phyloP scores from a whole-genome alignment of 2,888 invertebrate species.

The Hyposoter dolosus region DNA sequence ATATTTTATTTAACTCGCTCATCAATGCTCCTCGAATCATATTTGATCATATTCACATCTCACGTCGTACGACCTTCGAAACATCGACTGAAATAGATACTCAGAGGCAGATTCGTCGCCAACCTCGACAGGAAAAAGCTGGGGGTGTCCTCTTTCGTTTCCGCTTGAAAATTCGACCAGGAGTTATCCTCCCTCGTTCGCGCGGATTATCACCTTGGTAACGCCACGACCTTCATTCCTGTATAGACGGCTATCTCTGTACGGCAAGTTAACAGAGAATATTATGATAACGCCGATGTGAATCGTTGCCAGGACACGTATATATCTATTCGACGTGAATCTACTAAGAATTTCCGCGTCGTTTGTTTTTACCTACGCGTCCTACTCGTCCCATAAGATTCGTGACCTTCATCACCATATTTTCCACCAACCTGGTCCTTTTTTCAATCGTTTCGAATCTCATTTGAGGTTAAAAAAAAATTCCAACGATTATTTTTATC shows the following conservation, averaged over 20 bases:
- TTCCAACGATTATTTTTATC: not conserved
- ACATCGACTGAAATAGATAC: slow-evolving; percentile 21
- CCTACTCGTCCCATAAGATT: slow-evolving; percentile 14
- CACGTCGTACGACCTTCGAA: not conserved
- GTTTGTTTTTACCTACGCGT: slow-evolving; percentile 47
- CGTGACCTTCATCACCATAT: slow-evolving; percentile 15
- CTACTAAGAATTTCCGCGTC: slow-evolving; percentile 56
- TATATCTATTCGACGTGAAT: slow-evolving; percentile 18
- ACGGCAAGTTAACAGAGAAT: slow-evolving; percentile 58
- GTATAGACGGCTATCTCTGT: slow-evolving; percentile 55
- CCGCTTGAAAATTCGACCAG: slow-evolving; percentile 45
- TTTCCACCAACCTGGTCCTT: not conserved
- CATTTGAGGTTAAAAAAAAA: not conserved
- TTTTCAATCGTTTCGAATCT: not conserved
- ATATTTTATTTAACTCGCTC: too few species aligned
- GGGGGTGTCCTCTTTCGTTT: slow-evolving; percentile 18
- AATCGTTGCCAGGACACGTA: slow-evolving; percentile 49
- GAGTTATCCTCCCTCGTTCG: slow-evolving; percentile 42
- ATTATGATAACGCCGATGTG: slow-evolving; percentile 58
- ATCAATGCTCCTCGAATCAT: not conserved
- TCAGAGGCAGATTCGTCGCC: not conserved
- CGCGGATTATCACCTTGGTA: slow-evolving; percentile 68
- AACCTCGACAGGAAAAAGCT: not conserved
- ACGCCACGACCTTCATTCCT: slow-evolving; percentile 60
- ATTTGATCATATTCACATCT: not conserved